phyloP scores from a whole-genome alignment of 1,140 invertebrate species.

The Scaptomyza pallida region DNA sequence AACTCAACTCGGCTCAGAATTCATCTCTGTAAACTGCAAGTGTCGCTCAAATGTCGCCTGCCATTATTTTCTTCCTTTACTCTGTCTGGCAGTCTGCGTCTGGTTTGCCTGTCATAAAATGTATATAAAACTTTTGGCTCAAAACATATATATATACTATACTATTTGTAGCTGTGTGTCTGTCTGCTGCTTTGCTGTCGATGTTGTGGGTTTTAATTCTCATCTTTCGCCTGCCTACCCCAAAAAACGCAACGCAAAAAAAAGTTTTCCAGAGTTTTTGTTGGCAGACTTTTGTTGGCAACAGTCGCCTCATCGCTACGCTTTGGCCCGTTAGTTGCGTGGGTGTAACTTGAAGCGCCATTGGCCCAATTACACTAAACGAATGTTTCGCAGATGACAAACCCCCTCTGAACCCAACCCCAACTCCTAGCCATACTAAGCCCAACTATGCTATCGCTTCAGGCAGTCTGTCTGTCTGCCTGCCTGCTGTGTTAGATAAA shows the following conservation, averaged over 20 bases:
- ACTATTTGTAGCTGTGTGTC: slow-evolving; percentile 19
- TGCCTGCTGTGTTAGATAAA: slow-evolving; percentile 67
- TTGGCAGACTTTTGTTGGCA: slow-evolving; percentile 59
- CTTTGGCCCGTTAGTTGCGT: slow-evolving; percentile 59
- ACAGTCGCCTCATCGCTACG: slow-evolving; percentile 29
- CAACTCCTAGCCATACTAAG: not conserved
- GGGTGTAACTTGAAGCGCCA: slow-evolving; percentile 70
- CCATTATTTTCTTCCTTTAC: slow-evolving; percentile 59
- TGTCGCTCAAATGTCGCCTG: slow-evolving; percentile 74
- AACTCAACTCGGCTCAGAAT: slow-evolving; percentile 5
- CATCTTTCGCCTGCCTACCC: slow-evolving; percentile 20
- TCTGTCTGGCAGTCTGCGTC: slow-evolving; percentile 26
- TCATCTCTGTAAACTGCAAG: slow-evolving; percentile 60
- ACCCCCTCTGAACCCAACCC: not conserved
- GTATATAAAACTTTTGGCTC: slow-evolving; percentile 71
- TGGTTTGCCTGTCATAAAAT: slow-evolving; percentile 71
- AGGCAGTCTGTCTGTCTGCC: slow-evolving; percentile 46
- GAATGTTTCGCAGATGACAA: slow-evolving; percentile 73
- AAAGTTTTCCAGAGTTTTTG: slow-evolving; percentile 73
- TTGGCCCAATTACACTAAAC: slow-evolving; percentile 82
- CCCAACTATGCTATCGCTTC: slow-evolving; percentile 23
- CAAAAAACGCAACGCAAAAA: too few relatives aligned
- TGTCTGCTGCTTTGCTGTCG: slow-evolving; percentile 25
- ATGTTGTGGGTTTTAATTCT: slow-evolving; percentile 32
- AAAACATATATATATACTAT: slow-evolving; percentile 25